Conservation (phyloP, 2,888 invertebrate genomes). For the Drosophila diplacantha region DNA sequence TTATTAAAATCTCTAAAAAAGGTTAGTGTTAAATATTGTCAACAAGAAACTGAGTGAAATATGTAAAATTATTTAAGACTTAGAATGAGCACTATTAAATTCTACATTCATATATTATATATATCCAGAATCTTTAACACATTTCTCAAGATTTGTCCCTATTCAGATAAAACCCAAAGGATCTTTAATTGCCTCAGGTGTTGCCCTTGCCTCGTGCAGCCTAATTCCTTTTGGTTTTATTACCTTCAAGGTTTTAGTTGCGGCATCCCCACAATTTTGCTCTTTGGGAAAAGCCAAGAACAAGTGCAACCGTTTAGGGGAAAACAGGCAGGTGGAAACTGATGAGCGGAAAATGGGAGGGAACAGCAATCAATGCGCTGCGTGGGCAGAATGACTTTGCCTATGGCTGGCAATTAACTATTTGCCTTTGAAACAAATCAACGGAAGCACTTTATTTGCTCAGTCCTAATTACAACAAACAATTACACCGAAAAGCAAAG, state of each 20-base stretch:
- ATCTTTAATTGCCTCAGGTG: no score
- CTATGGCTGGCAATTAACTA: conserved; percentile 68
- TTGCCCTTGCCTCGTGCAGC: neutral
- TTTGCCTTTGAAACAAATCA: conserved; percentile 71
- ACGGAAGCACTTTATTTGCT: conserved; percentile 72
- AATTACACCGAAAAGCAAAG: conserved; percentile 48
- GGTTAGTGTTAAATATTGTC: neutral
- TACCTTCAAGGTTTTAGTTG: conserved; percentile 28
- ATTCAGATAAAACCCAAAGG: no score
- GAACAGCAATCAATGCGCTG: conserved; percentile 49
- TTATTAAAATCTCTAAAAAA: no score
- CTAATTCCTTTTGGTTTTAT: conserved; percentile 46
- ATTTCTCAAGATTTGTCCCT: no score
- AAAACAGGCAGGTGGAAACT: conserved; percentile 13
- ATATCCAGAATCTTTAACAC: neutral
- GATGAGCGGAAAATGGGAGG: neutral
- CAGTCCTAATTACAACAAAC: conserved; percentile 72
- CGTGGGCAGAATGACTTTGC: conserved; percentile 52
- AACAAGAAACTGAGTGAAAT: no score
- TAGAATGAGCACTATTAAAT: neutral
- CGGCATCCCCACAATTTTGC: conserved; percentile 16
- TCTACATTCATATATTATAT: neutral
- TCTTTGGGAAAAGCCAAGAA: conserved; percentile 3
- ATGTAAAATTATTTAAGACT: neutral
- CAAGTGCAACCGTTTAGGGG: conserved; percentile 27